Base-by-base conservation (phyloP, 2,888 invertebrate species). In the Bimastos eiseni region DNA sequence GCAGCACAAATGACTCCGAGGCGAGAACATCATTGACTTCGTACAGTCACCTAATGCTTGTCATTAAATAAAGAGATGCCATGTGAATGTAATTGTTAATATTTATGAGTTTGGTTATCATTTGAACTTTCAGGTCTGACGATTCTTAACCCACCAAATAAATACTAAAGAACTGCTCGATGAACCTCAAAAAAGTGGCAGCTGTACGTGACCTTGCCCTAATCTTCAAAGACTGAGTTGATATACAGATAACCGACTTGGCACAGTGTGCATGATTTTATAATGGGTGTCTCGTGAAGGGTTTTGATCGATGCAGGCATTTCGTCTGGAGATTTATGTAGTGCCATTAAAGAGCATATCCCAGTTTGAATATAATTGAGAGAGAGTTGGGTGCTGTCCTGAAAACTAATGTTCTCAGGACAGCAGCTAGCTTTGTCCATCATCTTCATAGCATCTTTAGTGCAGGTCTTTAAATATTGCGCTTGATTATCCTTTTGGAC, bases 211-310 rank as follows among this genome's bases (percentile, higher is more conserved):
- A 70, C 70, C 11, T 30, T 70, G 70, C 70, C n/a, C n/a, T 70
- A 70, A 70, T n/a, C 70, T 70, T 70, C 70, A n/a, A 70, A 70
- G n/a, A 70, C 70, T n/a, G 70, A n/a, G n/a, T 70, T 70, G n/a
- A 70, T n/a, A n/a, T 30, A 70, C 30, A 5, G 55, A 55, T 30
- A 24, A 30, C 24, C 30, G 55, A 24, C n/a, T 70, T 17, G n/a
- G 21, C 21, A 24, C 49, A 49, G 49, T 6, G 49, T 13, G 44
- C 6, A 1, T 49, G 49, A 21, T 70, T 70, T n/a, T 70, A 70
- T 11, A n/a, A n/a, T 30, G 30, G n/a, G n/a, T n/a, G 70, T 70
- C 70, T 70, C 5, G n/a, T 70, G 30, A 70, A 70, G 4, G 21
- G 24, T 49, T 49, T 21, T 49, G 49, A 24, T 49, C 24, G 49